Base-by-base conservation (phyloP, 2,888 invertebrate species). In the Diarsia rubi region DNA sequence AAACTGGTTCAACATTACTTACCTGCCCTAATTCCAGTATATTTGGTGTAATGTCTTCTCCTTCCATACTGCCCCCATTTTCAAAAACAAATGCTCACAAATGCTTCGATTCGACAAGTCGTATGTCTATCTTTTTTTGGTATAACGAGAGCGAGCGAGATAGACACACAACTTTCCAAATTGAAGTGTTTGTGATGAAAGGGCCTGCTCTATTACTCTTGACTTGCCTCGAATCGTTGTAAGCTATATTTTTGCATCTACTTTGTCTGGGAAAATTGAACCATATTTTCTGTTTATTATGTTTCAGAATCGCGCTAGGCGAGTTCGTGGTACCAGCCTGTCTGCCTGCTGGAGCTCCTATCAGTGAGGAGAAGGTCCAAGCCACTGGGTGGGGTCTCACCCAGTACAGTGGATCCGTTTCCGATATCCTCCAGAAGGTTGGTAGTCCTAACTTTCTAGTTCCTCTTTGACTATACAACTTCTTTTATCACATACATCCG, bases 311-410 rank as follows among this genome's bases (percentile, higher is more conserved):
- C 11, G 70, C 73, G 0, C 79, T 94, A 1, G 76, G 81, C 69
- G 83, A 89, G 65, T 90, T 81, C 62, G 78, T 87, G 3, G 90
- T 94, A 2, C 94, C 94, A 1, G 94, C 93, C 0, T 95, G 94
- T 75, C 89, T 91, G 68, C 84, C 91, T 27, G 88, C 69, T 0
- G 87, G 90, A 0, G 82, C 83, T 0, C 60, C 74, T 0, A 79
- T 81, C 3, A 60, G 76, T 24, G 90, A 91, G 3, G 74, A 72
- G 0, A 74, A 70, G 0, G 93, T 92, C 0, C 77, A 90, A 0
- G 93, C 92, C 0, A 90, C 92, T 0, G 94, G 94, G 0, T 95
- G 94, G 94, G 94, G 92, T 0, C 84, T 89, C 42, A 90, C 90
- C 0, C 75, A 78, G 44, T 87, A 92, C 54, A 78, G 80, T 24